Base-by-base conservation (phyloP, 2,888 invertebrate species). In the Diadromus collaris region DNA sequence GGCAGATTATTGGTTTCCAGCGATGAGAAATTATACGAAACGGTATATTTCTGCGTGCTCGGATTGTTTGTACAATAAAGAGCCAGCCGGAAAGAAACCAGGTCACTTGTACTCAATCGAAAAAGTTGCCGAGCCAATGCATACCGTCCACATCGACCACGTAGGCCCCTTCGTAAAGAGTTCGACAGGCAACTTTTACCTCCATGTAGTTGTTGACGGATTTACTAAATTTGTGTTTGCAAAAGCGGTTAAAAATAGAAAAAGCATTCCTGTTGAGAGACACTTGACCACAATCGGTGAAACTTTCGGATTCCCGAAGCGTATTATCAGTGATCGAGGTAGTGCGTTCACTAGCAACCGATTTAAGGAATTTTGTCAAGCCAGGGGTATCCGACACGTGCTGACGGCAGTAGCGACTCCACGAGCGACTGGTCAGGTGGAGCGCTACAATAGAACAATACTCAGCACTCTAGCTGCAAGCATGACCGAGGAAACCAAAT, bases 381-480 rank as follows among this genome's bases (percentile, higher is more conserved):
- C 13, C 16, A 44, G 44, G n/a, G 44, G 44, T 44, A 44, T 44
- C 13, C 44, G 13, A n/a, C 16, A 44, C n/a, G 44, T 44, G 44
- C n/a, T 44, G 44, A 44, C 13, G 16, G 44, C 44, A 13, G 44
- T 44, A 44, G 64, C 56, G 2, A 69, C 46, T 9, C 67, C 46
- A 9, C 21, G 46, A 16, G 68, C 68, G 83, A 85, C 85, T 51
- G 85, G 86, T 1, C 86, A 86, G 70, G 82, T 86, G 7, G 85
- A 86, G 44, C 69, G 85, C 16, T 80, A 83, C 7, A 87, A 87
- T 60, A 71, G 83, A 38, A 82, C 82, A 19, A 84, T 86, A 58
- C 76, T 81, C 27, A 64, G 76, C 19, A 81, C 80, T 38, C 61
- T 85, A 65, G 74, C 78, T 21, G 82, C 81, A 46, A 82, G 82